A percentile compares a stretch with the other conserved stretches of the same genome.
These are phyloP conservation scores for Ctenodactylus gundi DNA, from an alignment of 2,113 vertebrate genomes.

Conservation along the genomic window DNA sequence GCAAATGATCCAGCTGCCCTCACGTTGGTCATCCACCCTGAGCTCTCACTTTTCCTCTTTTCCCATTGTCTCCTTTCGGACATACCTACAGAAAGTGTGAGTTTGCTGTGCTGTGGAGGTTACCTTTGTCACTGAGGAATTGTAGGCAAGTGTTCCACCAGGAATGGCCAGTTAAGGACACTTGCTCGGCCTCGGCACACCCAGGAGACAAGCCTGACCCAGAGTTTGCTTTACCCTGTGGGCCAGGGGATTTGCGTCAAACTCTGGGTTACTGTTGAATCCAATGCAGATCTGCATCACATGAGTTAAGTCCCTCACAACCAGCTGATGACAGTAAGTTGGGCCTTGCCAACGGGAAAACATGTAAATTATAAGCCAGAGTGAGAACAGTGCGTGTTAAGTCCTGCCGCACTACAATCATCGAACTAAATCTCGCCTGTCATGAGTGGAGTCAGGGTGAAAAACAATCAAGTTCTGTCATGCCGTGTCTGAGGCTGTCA, in stretches of 20 bases:
- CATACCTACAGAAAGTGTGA: neutral
- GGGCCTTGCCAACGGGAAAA: neutral
- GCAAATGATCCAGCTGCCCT: neutral
- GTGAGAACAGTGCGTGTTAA: neutral
- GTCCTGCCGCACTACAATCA: neutral
- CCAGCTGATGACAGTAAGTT: neutral
- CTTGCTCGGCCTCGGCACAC: neutral
- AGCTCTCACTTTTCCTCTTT: neutral
- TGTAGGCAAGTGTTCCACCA: neutral
- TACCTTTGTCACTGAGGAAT: neutral
- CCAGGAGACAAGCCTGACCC: neutral
- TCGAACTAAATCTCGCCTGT: neutral
- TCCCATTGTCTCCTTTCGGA: neutral
- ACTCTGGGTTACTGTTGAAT: neutral
- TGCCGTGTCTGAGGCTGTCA: neutral
- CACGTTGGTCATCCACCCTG: accelerated
- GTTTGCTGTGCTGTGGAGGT: neutral
- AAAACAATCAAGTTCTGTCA: constrained; percentile 17
- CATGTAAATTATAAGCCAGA: constrained; percentile 36
- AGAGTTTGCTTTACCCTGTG: neutral
- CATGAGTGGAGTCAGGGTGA: neutral
- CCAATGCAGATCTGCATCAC: neutral
- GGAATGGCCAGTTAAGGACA: neutral
- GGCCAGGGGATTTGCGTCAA: neutral
- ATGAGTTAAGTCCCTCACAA: neutral